Percentiles rank a stretch among this genome's conserved stretches.
Evolutionary conservation across 2,888 invertebrate genomes (phyloP).

Genomic region (Troilus luridus): DNA sequence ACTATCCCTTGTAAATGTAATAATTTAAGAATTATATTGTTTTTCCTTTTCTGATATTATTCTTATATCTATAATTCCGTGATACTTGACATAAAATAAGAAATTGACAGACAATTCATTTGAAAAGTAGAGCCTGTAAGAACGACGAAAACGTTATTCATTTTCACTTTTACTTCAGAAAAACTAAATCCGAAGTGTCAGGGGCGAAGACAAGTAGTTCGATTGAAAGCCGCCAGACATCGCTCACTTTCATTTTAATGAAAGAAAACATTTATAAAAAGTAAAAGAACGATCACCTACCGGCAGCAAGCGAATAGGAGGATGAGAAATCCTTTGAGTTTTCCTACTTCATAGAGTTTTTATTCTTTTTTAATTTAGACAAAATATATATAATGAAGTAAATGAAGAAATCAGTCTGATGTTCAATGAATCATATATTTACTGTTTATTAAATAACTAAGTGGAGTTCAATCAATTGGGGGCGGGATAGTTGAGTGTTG

Average conservation of each 20-base stretch:
- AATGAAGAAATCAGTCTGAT: too few species aligned
- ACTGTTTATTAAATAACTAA: too few species aligned
- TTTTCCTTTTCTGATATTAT: too few species aligned
- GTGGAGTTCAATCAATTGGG: too few species aligned
- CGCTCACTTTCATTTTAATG: neutral
- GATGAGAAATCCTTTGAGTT: neutral
- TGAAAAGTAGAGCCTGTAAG: neutral
- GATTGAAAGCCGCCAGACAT: conserved; percentile 24
- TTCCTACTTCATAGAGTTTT: neutral
- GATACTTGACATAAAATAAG: neutral
- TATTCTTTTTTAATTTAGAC: too few species aligned
- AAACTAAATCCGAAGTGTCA: neutral
- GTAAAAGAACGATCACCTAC: neutral
- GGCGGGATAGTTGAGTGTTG: too few species aligned
- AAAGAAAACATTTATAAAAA: neutral
- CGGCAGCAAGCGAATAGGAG: neutral
- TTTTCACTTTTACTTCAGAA: neutral
- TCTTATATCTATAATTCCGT: too few species aligned
- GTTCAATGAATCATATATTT: too few species aligned
- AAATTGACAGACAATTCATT: neutral
- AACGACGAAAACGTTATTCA: neutral
- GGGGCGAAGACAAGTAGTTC: neutral
- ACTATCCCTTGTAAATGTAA: too few species aligned
- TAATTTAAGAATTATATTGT: too few species aligned
- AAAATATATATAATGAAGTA: too few species aligned